Percentiles rank a stretch among this genome's conserved stretches.
These are phyloP conservation scores for Dendrolimus punctatus DNA, from an alignment of 1,140 invertebrate species.

Conservation along the genomic window DNA sequence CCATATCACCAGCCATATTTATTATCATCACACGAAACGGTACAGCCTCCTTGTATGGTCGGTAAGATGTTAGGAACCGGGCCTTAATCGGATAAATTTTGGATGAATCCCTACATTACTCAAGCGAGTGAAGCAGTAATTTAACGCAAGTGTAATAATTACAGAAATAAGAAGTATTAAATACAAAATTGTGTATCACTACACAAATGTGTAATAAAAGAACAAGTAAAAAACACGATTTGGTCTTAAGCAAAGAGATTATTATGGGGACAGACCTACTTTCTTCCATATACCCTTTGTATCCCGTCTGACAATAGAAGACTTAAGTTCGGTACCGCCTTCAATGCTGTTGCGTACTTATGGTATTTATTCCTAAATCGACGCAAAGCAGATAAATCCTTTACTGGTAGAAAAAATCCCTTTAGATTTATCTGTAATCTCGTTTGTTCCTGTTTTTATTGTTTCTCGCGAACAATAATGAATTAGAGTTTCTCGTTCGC, in stretches of 20 bases:
- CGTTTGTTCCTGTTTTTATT: constrained; percentile 53
- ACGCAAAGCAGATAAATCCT: constrained; percentile 48
- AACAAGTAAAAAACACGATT: constrained; percentile 32
- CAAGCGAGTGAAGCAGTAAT: no score
- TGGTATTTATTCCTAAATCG: constrained; percentile 45
- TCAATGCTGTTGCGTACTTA: constrained; percentile 30
- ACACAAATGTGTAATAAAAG: constrained; percentile 4
- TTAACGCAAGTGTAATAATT: no score
- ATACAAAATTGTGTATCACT: no score
- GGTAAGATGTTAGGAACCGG: background rate
- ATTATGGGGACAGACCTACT: constrained; percentile 21
- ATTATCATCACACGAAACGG: no score
- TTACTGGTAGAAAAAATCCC: constrained; percentile 39
- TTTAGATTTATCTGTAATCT: constrained; percentile 51
- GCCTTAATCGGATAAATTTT: no score
- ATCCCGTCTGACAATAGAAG: constrained; percentile 46
- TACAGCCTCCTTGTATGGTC: no score
- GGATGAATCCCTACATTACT: no score
- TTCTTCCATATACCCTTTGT: constrained; percentile 38
- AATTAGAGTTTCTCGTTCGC: constrained; percentile 57
- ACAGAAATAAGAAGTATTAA: no score
- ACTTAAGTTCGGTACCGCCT: constrained; percentile 38
- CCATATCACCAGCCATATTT: no score
- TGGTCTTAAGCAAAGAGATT: constrained; percentile 47
- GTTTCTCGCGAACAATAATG: constrained; percentile 48